Evolutionary conservation across 2,888 invertebrate genomes (phyloP).

Genomic region (Sympetrum striolatum): DNA sequence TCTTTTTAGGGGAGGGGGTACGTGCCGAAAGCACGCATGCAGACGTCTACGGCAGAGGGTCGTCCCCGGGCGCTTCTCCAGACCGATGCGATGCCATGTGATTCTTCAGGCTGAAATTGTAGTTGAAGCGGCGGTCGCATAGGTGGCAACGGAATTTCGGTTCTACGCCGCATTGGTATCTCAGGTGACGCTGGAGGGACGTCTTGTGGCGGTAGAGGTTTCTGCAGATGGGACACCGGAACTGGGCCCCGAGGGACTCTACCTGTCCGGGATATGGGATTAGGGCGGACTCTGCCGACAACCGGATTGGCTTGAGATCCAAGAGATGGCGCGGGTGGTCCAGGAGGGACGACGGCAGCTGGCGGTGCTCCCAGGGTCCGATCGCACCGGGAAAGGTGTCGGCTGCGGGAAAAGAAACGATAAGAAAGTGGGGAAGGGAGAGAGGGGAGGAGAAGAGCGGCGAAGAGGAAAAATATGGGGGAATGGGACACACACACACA

Average conservation of each 20-base stretch:
- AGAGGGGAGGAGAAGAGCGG: background rate
- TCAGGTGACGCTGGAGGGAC: slow-evolving; percentile 50
- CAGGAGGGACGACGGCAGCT: background rate
- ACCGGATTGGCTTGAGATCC: slow-evolving; percentile 37
- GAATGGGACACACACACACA: slow-evolving; percentile 18
- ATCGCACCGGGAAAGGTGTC: slow-evolving; percentile 35
- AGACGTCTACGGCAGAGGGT: slow-evolving; percentile 1
- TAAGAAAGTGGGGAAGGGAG: slow-evolving; percentile 26
- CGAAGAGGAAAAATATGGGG: slow-evolving; percentile 26
- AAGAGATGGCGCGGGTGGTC: slow-evolving; percentile 30
- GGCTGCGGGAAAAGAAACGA: slow-evolving; percentile 39
- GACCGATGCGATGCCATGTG: slow-evolving; percentile 30
- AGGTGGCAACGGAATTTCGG: slow-evolving; percentile 47
- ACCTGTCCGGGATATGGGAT: slow-evolving; percentile 35
- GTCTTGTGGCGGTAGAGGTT: slow-evolving; percentile 40
- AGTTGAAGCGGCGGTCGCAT: slow-evolving; percentile 44
- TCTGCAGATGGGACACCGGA: slow-evolving; percentile 43
- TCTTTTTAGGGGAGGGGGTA: background rate
- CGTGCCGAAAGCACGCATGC: background rate
- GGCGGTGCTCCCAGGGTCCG: slow-evolving; percentile 21
- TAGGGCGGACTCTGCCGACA: slow-evolving; percentile 34
- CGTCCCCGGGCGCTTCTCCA: background rate
- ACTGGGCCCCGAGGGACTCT: slow-evolving; percentile 29
- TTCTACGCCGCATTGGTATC: slow-evolving; percentile 52
- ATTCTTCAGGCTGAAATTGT: slow-evolving; percentile 41